Evolutionary conservation across 92 coral and sea anemone species (phyloP).

Genomic region (Palythoa grandis): DNA sequence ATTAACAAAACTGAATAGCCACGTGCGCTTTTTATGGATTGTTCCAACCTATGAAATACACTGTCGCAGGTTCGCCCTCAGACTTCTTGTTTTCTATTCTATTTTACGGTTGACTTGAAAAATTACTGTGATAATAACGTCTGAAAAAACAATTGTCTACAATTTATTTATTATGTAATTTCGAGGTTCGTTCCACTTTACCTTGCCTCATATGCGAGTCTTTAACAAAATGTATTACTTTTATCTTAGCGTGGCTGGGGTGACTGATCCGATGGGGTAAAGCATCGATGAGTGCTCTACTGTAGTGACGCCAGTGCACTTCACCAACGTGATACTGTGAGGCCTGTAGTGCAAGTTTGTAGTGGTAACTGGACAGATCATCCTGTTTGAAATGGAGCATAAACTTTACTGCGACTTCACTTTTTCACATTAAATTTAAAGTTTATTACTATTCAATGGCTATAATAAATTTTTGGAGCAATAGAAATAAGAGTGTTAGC

Average conservation of each 20-base stretch:
- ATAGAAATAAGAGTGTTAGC: too few relatives aligned
- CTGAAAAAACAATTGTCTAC: too few relatives aligned
- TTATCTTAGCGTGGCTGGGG: conserved; percentile 64
- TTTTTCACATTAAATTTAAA: too few relatives aligned
- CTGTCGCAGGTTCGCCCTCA: too few relatives aligned
- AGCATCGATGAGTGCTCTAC: conserved; percentile 62
- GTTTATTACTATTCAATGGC: too few relatives aligned
- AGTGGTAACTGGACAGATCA: conserved; percentile 74
- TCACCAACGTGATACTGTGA: conserved; percentile 86
- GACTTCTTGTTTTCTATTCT: too few relatives aligned
- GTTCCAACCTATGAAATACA: too few relatives aligned
- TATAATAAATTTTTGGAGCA: too few relatives aligned
- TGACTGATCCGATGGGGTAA: conserved; percentile 89
- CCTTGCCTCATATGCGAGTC: conserved; percentile 44
- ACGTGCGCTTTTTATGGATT: too few relatives aligned
- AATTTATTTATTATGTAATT: neutral
- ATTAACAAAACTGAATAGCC: neutral
- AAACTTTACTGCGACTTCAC: too few relatives aligned
- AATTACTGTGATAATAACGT: too few relatives aligned
- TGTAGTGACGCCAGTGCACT: conserved; percentile 85
- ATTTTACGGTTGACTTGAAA: too few relatives aligned
- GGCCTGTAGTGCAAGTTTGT: conserved; percentile 85
- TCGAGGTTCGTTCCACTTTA: neutral
- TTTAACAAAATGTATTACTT: conserved; percentile 64
- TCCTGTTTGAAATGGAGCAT: conserved; percentile 19